Evolutionary conservation across 1,140 invertebrate species (phyloP), one percentile per base, ranked within the genome.

Genomic region (Agrypnia vestita): DNA sequence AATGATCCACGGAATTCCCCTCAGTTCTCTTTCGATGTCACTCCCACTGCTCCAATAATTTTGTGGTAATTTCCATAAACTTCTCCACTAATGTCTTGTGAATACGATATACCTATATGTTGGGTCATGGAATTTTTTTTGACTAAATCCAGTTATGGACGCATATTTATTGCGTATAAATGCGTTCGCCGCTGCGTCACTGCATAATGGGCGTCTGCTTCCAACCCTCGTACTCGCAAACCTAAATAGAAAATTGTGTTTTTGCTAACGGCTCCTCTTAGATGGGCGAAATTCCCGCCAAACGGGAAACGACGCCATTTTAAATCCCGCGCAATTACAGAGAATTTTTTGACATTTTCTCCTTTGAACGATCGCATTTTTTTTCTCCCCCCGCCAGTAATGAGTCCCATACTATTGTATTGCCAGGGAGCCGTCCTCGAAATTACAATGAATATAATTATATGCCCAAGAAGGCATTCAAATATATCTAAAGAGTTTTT

Each of bases 381-480:
- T 56, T 73, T 72, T 59, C 53, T 56, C 51, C 44, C 62, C 46
- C 13, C 25, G 10, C 74, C 44, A 15, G 74, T 76, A 76, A 76
- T 64, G 74, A 76, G 74, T 62, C 56, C 47, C 74, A 64, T 51
- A 64, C 74, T 64, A 76, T 76, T 76, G 74, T 76, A 13, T 49
- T 46, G 44, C 74, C 74, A 13, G 4, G 71, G 44, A 74, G 56
- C 19, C 55, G 56, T 44, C 59, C 53, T 19, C 74, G 6, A 64
- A 76, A 76, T 76, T 76, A 62, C 74, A 76, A 76, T 64, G 74
- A 76, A 76, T 76, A 76, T 62, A 76, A 76, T 76, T 76, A 76
- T 76, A 62, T 64, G 74, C 74, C 59, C 53, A 49, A 64, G 53
- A 51, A 56, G 25, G 71, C 25, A 56, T 56, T 74, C 35, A 74